Percentiles rank a stretch among this genome's conserved stretches.
Conservation (phyloP, 2,113 vertebrate species). For the Gracilinanus agilis region DNA sequence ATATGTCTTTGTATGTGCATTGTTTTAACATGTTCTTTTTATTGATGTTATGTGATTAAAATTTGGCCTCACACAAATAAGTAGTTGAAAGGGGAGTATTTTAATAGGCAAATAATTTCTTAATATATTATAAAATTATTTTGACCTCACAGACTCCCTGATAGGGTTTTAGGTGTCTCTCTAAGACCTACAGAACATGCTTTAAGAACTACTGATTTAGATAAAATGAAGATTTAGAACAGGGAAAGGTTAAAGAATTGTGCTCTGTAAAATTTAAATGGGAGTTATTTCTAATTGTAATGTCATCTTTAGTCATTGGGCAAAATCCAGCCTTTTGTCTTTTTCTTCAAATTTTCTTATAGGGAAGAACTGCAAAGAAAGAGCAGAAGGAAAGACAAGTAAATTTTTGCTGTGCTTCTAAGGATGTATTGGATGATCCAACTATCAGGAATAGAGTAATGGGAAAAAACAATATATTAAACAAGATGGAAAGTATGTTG, state of each 20-base stretch:
- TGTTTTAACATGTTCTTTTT: background rate
- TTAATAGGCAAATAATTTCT: background rate
- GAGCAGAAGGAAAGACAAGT: conserved; percentile 85
- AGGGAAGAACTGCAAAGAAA: conserved; percentile 88
- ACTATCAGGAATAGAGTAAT: conserved; percentile 85
- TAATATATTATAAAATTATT: background rate
- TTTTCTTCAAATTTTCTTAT: conserved; percentile 34
- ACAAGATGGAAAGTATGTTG: conserved; percentile 87
- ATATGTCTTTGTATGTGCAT: background rate
- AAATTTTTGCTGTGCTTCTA: conserved; percentile 82
- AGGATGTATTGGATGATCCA: conserved; percentile 87
- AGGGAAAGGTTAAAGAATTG: background rate
- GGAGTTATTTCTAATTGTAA: background rate
- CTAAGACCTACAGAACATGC: background rate
- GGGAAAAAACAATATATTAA: conserved; percentile 88
- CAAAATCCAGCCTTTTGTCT: background rate
- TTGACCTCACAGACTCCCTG: background rate
- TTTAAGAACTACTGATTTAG: background rate
- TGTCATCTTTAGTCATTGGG: background rate
- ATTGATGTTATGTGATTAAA: background rate
- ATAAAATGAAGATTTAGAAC: background rate
- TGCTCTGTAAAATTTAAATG: background rate
- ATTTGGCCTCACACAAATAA: background rate
- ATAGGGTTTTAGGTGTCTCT: background rate
- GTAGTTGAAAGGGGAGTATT: background rate